phyloP scores from a whole-genome alignment of 2,113 vertebrate species.

The Ia io region DNA sequence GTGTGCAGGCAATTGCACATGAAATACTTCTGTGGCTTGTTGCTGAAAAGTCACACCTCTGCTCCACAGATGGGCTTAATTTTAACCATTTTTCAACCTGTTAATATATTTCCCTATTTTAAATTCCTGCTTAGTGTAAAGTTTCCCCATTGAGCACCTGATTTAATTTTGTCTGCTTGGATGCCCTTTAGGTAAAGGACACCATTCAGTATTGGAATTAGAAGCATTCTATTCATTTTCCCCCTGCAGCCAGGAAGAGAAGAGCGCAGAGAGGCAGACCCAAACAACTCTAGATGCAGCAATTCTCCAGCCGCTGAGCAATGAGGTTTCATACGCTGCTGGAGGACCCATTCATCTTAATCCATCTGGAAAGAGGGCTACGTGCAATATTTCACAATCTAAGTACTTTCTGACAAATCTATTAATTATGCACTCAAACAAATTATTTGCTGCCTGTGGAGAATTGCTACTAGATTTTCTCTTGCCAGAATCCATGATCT shows the following conservation, averaged over 20 bases:
- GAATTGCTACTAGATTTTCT: conserved; percentile 75
- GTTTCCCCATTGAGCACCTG: conserved; percentile 67
- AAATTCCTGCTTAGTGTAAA: conserved; percentile 65
- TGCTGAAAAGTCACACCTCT: conserved; percentile 67
- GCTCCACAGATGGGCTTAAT: conserved; percentile 44
- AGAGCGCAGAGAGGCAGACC: conserved; percentile 67
- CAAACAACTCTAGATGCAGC: conserved; percentile 69
- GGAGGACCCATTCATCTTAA: conserved; percentile 82
- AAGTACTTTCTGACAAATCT: conserved; percentile 84
- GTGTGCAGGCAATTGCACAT: conserved; percentile 66
- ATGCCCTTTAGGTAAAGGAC: conserved; percentile 78
- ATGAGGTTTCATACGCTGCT: conserved; percentile 75
- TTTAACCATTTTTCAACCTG: conserved; percentile 70
- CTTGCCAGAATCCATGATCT: conserved; percentile 52
- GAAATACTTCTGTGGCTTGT: conserved; percentile 66
- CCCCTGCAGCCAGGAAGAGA: conserved; percentile 61
- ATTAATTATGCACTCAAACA: conserved; percentile 85
- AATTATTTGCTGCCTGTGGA: conserved; percentile 82
- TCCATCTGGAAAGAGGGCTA: conserved; percentile 78
- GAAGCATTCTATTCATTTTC: conserved; percentile 68
- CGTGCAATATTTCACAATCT: conserved; percentile 80
- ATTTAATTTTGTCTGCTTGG: conserved; percentile 75
- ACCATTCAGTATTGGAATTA: conserved; percentile 70
- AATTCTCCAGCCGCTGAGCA: conserved; percentile 76
- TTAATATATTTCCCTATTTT: conserved; percentile 68